phyloP scores from a whole-genome alignment of 2,113 vertebrate genomes.

The Thinocorus orbignyianus region DNA sequence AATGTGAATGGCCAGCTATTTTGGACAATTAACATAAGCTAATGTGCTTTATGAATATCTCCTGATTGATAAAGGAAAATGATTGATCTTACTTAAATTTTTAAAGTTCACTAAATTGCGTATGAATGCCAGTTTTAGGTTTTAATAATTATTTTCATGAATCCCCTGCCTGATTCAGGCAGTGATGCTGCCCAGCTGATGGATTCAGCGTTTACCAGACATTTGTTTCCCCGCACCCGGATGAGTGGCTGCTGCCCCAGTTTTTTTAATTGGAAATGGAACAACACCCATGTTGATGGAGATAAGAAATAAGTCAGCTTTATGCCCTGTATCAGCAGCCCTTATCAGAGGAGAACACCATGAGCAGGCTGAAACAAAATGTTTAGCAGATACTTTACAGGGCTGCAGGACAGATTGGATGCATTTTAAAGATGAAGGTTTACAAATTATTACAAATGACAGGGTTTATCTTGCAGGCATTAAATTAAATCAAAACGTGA shows the following conservation, averaged over 20 bases:
- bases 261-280: constrained; percentile 61
- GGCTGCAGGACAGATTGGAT: constrained; percentile 61
- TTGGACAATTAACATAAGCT: not conserved
- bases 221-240: constrained; percentile 40
- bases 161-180: not conserved
- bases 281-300: constrained; percentile 31
- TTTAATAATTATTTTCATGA: not conserved
- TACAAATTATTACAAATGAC: constrained; percentile 72
- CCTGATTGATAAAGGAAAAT: not conserved
- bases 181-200: not conserved
- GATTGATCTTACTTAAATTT: not conserved
- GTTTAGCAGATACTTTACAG: constrained; percentile 56
- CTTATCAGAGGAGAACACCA: constrained; percentile 38
- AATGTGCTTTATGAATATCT: not conserved
- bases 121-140: not conserved
- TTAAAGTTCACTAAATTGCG: not conserved
- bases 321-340: constrained; percentile 5
- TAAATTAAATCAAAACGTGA: constrained; percentile 72
- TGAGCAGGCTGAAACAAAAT: constrained; percentile 38
- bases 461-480: constrained; percentile 69
- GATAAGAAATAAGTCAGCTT: constrained; percentile 60
- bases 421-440: constrained; percentile 68
- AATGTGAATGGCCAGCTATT: not conserved
- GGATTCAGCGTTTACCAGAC: constrained; percentile 33
- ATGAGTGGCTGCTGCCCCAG: constrained; percentile 51